Evolutionary conservation across 2,888 invertebrate genomes (phyloP).

Genomic region (Uloborus plumipes): DNA sequence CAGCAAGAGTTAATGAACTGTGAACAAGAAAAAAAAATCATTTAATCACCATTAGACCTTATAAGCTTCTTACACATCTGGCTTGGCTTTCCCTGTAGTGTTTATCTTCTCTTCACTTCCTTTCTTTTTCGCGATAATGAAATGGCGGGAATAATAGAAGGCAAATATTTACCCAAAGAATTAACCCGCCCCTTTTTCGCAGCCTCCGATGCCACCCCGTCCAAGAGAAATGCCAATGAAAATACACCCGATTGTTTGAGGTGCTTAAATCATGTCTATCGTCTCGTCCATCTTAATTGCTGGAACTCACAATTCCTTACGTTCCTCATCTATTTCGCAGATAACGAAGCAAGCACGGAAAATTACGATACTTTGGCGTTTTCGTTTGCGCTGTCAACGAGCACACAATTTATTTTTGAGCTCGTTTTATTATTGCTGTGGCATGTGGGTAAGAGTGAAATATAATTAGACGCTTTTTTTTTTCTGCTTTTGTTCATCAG

Average conservation of each 20-base stretch:
- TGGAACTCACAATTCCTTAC: slow-evolving; percentile 21
- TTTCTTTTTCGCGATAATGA: too few relatives aligned
- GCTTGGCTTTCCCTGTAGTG: too few relatives aligned
- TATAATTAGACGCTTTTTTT: slow-evolving; percentile 41
- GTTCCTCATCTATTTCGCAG: slow-evolving; percentile 34
- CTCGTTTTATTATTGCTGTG: slow-evolving; percentile 37
- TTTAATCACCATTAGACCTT: too few relatives aligned
- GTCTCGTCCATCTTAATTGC: slow-evolving; percentile 46
- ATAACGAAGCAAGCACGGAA: slow-evolving; percentile 38
- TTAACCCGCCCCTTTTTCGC: neutral
- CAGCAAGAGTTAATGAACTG: too few relatives aligned
- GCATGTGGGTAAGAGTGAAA: slow-evolving; percentile 31
- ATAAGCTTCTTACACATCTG: too few relatives aligned
- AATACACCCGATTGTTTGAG: slow-evolving; percentile 18
- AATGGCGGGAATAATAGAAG: neutral
- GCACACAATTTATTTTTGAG: slow-evolving; percentile 36
- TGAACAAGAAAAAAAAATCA: too few relatives aligned
- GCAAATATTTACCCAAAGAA: slow-evolving; percentile 7
- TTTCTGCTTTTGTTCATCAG: neutral
- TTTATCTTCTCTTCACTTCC: too few relatives aligned
- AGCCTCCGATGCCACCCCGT: neutral
- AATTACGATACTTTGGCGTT: slow-evolving; percentile 21
- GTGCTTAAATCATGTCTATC: slow-evolving; percentile 53
- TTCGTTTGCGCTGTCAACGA: slow-evolving; percentile 15
- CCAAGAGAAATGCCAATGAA: neutral